Base-by-base conservation (phyloP, 1,140 invertebrate genomes). In the Drosophila busckii region DNA sequence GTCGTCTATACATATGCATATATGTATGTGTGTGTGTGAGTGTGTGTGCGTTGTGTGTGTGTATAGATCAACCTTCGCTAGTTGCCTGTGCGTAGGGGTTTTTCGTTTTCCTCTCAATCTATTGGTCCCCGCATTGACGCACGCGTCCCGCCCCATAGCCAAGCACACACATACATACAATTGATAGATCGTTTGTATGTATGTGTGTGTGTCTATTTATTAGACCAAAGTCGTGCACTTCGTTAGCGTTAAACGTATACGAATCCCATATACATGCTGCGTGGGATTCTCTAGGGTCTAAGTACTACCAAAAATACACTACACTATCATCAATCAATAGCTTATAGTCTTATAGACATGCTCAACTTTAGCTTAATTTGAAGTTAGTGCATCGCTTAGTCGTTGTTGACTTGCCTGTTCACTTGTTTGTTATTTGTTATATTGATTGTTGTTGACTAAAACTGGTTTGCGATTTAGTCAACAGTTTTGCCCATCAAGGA, bases 181-280 rank as follows among this genome's bases (percentile, higher is more conserved):
- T n/a, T n/a, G n/a, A n/a, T n/a, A n/a, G n/a, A n/a, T n/a, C 15
- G 6, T 45, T n/a, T 34, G 10, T 19, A 13, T 19, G 13, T 44
- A 22, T 25, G 17, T 54, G 22, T 56, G 35, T 49, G 42, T 66
- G 62, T 31, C 37, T 48, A 50, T 62, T 75, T 80, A 82, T 75
- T 75, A 82, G 73, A 80, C 75, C 69, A 75, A 80, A 80, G 54
- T 80, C 75, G 75, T 80, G 75, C 65, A 82, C 73, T 80, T 82
- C 70, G 76, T 80, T 82, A 75, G 56, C 60, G 64, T 75, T 80
- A 62, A 52, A 60, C 53, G 67, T 75, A 75, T 48, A 38, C 49
- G 25, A 40, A 44, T 59, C 26, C 22, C 45, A 53, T 62, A 32
- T 68, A 64, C 53, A 42, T 80, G 73, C 76, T 82, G 75, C 75